Conservation (phyloP, 2,888 invertebrate species). For the Drosophila lutescens region DNA sequence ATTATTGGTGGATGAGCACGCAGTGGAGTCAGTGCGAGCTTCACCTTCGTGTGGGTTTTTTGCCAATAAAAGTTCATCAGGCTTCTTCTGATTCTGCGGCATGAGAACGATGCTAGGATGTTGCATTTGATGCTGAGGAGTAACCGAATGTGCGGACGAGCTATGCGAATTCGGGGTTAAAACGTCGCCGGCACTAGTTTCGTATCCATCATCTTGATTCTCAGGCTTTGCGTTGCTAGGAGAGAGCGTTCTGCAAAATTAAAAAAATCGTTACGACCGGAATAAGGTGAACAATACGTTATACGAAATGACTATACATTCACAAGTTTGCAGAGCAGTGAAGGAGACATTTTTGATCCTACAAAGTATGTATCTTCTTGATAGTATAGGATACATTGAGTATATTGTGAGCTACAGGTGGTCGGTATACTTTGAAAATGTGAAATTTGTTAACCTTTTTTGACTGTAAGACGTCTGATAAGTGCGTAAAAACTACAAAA, state of each 20-base stretch:
- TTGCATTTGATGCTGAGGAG: conserved; percentile 79
- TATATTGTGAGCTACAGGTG: too few relatives aligned
- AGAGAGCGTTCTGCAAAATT: conserved; percentile 70
- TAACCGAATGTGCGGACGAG: conserved; percentile 80
- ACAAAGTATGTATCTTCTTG: too few relatives aligned
- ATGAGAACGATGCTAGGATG: conserved; percentile 49
- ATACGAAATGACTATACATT: too few relatives aligned
- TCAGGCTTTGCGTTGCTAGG: conserved; percentile 86
- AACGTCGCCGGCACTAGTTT: conserved; percentile 90
- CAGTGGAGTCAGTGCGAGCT: conserved; percentile 4
- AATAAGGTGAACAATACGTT: too few relatives aligned
- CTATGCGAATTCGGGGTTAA: conserved; percentile 83
- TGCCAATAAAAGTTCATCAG: conserved; percentile 31
- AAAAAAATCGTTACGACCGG: too few relatives aligned
- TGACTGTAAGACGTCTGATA: too few relatives aligned
- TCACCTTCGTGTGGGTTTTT: neutral
- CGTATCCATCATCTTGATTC: conserved; percentile 95
- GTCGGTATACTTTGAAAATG: too few relatives aligned
- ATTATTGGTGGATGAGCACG: conserved; percentile 15
- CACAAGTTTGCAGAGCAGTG: too few relatives aligned
- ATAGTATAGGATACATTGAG: too few relatives aligned
- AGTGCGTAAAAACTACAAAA: too few relatives aligned
- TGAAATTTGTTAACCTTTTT: too few relatives aligned
- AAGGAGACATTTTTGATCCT: too few relatives aligned
- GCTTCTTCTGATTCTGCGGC: conserved; percentile 50